phyloP scores from a whole-genome alignment of 2,797 vertebrate species.

The Bryconaethiops microstoma region DNA sequence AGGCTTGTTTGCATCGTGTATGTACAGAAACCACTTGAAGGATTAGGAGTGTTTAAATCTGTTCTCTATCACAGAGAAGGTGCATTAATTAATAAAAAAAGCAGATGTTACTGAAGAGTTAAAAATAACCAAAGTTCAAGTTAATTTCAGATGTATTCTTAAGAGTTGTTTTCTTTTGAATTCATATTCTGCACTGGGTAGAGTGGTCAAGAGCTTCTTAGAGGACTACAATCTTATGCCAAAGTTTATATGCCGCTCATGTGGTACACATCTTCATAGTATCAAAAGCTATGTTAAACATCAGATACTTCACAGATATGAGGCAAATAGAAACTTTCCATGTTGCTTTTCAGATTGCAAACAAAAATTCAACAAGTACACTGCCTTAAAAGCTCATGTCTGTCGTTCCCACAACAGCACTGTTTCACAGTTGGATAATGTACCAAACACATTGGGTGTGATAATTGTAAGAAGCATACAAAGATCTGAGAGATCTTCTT shows the following conservation, averaged over 20 bases:
- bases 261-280: slow-evolving; percentile 43
- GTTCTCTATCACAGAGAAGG: too few relatives aligned
- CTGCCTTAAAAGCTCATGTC: slow-evolving; percentile 45
- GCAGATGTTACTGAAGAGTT: too few relatives aligned
- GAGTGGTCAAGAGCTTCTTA: too few relatives aligned
- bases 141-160: too few relatives aligned
- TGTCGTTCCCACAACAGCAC: slow-evolving; percentile 32
- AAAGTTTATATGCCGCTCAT: slow-evolving; percentile 49
- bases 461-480: slow-evolving; percentile 34
- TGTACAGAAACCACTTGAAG: too few relatives aligned
- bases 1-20: too few relatives aligned
- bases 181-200: too few relatives aligned
- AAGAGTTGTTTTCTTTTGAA: too few relatives aligned
- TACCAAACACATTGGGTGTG: slow-evolving; percentile 17
- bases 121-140: too few relatives aligned
- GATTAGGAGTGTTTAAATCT: too few relatives aligned
- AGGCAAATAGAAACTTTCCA: slow-evolving; percentile 32
- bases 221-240: too few relatives aligned
- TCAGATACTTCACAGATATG: slow-evolving; percentile 39
- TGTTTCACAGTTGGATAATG: slow-evolving; percentile 26
- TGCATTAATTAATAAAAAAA: too few relatives aligned
- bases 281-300: slow-evolving; percentile 43
- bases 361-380: slow-evolving; percentile 44
- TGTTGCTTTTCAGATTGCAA: slow-evolving; percentile 47
- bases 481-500: slow-evolving; percentile 41